Base-by-base conservation (phyloP, 2,888 invertebrate species). In the Nebria brevicollis region DNA sequence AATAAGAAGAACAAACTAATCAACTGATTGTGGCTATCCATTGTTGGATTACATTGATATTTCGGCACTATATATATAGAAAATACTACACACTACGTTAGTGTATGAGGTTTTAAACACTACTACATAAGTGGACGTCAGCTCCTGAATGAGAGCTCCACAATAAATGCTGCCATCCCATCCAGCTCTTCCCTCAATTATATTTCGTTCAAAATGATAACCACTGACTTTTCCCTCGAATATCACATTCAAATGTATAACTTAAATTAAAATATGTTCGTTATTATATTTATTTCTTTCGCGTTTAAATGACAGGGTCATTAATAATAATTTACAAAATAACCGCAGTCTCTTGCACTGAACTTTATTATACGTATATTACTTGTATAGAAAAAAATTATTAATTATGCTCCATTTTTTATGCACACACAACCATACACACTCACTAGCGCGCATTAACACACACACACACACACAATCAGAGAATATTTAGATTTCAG, bases 1-100 rank as follows among this genome's bases (percentile, higher is more conserved):
- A 80, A 25, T 6, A 80, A 34, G 15, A 80, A 80, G n/a, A 75
- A 75, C 11, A 75, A 42, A 79, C 78, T 73, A 20, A 78, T 78
- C 1, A 80, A 26, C n/a, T 80, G 66, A 75, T 80, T 68, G 43
- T 78, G 25, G 34, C 70, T 70, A 41, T 26, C 70, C 80, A 80
- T 80, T 68, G 5, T 80, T 72, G 64, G 25, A 26, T 70, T n/a
- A 43, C 77, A 77, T 72, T 42, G 41, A 64, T 26, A 54, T 42
- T 25, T n/a, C 54, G 54, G 13, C 34, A 70, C 68, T 25, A 25
- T 65, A 15, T 65, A 15, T 65, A 65, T 13, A 68, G 15, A 68
- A 25, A 25, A 25, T 13, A 70, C 25, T 34, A 70, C 6, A 70
- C n/a, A 70, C 70, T 15, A 54, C 25, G 66, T 20, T 15, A 10